Evolutionary conservation across 92 coral and sea anemone species (phyloP).

Genomic region (Phymanthus crucifer): DNA sequence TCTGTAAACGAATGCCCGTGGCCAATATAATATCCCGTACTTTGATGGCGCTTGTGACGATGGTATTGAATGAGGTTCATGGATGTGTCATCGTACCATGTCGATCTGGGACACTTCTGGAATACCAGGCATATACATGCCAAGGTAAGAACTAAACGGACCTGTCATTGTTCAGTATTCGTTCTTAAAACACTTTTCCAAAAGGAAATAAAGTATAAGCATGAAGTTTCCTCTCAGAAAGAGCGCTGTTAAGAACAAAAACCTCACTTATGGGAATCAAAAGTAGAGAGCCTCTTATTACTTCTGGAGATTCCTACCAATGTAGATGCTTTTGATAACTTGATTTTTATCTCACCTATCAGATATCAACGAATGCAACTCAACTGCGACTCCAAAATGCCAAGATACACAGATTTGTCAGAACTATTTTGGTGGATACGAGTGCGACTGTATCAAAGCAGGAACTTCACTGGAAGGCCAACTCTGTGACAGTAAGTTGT

Average conservation of each 20-base stretch:
- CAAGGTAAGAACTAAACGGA: conserved; percentile 33
- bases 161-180: too few relatives aligned
- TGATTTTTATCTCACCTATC: too few relatives aligned
- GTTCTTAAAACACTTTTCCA: too few relatives aligned
- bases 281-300: background rate
- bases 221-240: too few relatives aligned
- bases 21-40: conserved; percentile 12
- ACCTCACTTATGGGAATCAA: background rate
- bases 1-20: conserved; percentile 30
- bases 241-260: background rate
- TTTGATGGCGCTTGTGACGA: conserved; percentile 13
- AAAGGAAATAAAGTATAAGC: too few relatives aligned
- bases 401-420: conserved; percentile 60
- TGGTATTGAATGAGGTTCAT: conserved; percentile 30
- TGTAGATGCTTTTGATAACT: too few relatives aligned
- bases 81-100: conserved; percentile 47
- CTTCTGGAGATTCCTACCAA: too few relatives aligned
- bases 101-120: conserved; percentile 27
- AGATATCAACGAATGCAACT: conserved; percentile 68
- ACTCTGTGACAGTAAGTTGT: conserved; percentile 39
- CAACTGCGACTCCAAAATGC: conserved; percentile 29
- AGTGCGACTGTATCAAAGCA: conserved; percentile 64
- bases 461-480: conserved; percentile 35
- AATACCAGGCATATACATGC: conserved; percentile 12
- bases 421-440: conserved; percentile 73